These are phyloP conservation scores for Ceyx cyanopectus DNA, from an alignment of 2,113 vertebrate genomes.

Conservation along the genomic window DNA sequence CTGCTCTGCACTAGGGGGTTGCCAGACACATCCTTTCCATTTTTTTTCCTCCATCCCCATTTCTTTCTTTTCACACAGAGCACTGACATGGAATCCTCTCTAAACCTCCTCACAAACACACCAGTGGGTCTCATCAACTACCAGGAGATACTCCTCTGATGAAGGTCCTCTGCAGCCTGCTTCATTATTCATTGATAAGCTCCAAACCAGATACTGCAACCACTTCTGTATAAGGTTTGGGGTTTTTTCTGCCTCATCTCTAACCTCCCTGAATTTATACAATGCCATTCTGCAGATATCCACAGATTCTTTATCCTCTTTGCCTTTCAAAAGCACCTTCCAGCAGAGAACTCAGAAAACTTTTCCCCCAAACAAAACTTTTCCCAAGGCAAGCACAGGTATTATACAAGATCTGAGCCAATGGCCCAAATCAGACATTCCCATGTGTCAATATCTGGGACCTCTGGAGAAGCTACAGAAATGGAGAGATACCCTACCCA, in stretches of 20 bases:
- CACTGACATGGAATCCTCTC: background rate
- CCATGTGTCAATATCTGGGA: background rate
- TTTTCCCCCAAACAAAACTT: background rate
- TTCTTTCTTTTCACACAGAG: background rate
- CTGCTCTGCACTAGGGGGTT: background rate
- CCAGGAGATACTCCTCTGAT: background rate
- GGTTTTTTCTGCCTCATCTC: background rate
- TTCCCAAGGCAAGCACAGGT: background rate
- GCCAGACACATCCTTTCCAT: background rate
- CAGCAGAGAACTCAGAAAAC: background rate
- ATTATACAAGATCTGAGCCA: background rate
- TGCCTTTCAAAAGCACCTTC: background rate
- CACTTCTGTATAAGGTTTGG: background rate
- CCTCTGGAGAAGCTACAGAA: background rate
- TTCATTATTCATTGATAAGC: slow-evolving; percentile 23
- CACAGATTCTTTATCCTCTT: background rate
- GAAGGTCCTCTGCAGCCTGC: background rate
- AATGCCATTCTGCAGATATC: background rate
- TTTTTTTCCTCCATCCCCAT: background rate
- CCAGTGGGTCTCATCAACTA: background rate
- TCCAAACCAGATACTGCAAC: background rate
- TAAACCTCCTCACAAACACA: background rate
- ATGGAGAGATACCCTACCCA: background rate
- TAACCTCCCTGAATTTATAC: background rate
- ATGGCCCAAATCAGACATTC: background rate